Percentiles rank a stretch among this genome's conserved stretches.
Evolutionary conservation across 2,797 vertebrate species (phyloP).

Genomic region (Picus viridis): DNA sequence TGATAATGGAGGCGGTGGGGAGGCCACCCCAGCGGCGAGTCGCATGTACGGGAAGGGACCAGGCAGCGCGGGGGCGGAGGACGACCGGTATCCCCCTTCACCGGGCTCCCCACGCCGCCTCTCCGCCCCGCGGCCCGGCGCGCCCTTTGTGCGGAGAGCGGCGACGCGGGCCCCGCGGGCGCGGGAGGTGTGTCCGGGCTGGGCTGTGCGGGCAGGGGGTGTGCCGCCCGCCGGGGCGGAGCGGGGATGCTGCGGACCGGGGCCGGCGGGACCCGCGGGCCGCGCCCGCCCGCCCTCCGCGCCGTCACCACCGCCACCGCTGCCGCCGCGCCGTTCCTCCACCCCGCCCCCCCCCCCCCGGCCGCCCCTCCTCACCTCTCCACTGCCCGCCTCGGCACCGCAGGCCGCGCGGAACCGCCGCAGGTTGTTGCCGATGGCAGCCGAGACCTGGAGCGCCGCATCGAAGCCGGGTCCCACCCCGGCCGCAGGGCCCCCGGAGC

Average conservation of each 20-base stretch:
- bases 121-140: not conserved
- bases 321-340: not conserved
- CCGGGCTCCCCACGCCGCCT: not conserved
- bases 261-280: not conserved
- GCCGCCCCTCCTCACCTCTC: constrained; percentile 85
- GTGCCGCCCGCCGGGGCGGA: not conserved
- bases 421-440: constrained; percentile 96
- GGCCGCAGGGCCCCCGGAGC: constrained; percentile 71
- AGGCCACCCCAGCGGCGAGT: not conserved
- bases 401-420: constrained; percentile 96
- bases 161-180: not conserved
- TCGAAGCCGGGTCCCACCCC: constrained; percentile 93
- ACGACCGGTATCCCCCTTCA: not conserved
- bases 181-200: not conserved
- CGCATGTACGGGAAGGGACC: not conserved
- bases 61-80: not conserved
- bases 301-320: too few species aligned
- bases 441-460: constrained; percentile 95
- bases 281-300: not conserved
- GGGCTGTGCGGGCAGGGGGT: not conserved
- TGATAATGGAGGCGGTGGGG: not conserved
- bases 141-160: constrained; percentile 41
- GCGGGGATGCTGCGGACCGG: constrained; percentile 2
- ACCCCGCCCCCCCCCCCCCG: not conserved
- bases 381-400: constrained; percentile 91